These are phyloP conservation scores for Drosophila mauritiana DNA, from an alignment of 1,140 invertebrate genomes.

Conservation along the genomic window DNA sequence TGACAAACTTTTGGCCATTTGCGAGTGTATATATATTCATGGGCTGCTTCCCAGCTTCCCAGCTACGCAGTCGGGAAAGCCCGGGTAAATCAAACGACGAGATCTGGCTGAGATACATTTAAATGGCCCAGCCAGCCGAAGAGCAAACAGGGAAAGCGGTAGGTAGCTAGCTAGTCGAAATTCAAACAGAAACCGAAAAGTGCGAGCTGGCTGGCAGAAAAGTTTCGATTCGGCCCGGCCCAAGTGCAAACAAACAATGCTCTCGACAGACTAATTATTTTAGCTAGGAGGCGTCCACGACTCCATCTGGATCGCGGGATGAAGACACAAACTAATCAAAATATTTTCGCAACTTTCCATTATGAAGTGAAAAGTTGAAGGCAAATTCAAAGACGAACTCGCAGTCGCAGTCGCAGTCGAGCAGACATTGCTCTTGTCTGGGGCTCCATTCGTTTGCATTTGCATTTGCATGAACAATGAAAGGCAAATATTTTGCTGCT, in stretches of 20 bases:
- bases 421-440: constrained; percentile 19
- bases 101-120: constrained; percentile 46
- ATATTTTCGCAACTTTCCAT: constrained; percentile 82
- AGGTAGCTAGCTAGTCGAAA: constrained; percentile 16
- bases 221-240: constrained; percentile 54
- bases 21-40: constrained; percentile 42
- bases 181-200: constrained; percentile 60
- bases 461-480: constrained; percentile 82
- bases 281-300: constrained; percentile 38
- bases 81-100: constrained; percentile 53
- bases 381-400: constrained; percentile 29
- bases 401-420: background rate
- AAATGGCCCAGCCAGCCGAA: constrained; percentile 43
- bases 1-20: constrained; percentile 70
- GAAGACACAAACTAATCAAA: constrained; percentile 77
- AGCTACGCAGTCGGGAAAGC: background rate
- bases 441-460: constrained; percentile 52
- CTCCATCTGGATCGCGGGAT: constrained; percentile 14
- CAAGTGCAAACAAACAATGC: constrained; percentile 80
- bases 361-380: constrained; percentile 82
- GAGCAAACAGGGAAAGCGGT: constrained; percentile 32
- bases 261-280: constrained; percentile 81
- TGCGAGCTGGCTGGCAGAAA: constrained; percentile 69
- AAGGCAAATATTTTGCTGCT: constrained; percentile 80
- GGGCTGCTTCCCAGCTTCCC: constrained; percentile 7